Evolutionary conservation across 2,888 invertebrate genomes (phyloP), one percentile per base, ranked within the genome.

Genomic region (Atherix ibis): DNA sequence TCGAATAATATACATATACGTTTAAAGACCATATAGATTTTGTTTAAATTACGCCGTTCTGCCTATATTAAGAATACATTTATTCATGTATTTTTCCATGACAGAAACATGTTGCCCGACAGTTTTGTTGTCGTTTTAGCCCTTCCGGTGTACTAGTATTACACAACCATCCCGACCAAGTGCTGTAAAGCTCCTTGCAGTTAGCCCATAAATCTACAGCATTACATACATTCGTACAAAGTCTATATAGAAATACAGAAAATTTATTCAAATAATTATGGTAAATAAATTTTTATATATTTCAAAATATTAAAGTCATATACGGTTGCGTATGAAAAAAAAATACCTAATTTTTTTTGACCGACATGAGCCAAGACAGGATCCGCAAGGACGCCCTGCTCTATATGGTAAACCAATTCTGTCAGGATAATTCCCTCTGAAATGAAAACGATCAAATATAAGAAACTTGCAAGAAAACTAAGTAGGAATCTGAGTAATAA

Each of bases 91-190:
- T 69, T 54, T 69, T 71, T 44, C 62, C 62, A 31, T 64, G 64
- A 52, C 83, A 83, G 32, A 59, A 58, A 53, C 84, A 84, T 4
- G 82, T 82, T 1, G 83, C 83, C 40, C 70, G 70, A 53, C 84
- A 84, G 46, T 63, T 64, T 18, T 55, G 49, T 40, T 59, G 57
- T 30, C 66, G 52, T 36, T 71, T 53, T 32, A 69, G 61, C 5
- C 67, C 65, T 40, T 70, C 64, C 12, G 58, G 51, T 4, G 68
- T 66, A 28, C 59, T 54, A 31, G 65, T 65, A 31, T 64, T 56
- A 48, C 76, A 76, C 6, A 76, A 55, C 75, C 75, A 76, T 24
- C 56, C 59, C 29, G 63, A 67, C 65, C 70, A 71, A 29, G 64
- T 64, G 10, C 45, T 35, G 41, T 70, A 57, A 16, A 83, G 61